Evolutionary conservation across 2,113 vertebrate species (phyloP).

Genomic region (Pagrus major): DNA sequence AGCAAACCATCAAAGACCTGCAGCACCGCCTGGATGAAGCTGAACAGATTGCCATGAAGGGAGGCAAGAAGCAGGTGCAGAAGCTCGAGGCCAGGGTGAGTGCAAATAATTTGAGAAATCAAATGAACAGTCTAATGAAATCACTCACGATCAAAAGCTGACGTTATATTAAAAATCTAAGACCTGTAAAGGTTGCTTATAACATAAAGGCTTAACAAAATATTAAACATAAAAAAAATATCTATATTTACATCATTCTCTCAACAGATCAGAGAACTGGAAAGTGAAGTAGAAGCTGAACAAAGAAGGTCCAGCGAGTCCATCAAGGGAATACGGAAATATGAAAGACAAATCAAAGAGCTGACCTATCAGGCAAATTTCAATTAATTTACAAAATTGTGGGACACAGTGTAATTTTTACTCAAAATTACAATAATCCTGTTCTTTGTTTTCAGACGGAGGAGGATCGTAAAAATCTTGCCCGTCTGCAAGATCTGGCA

Average conservation of each 20-base stretch:
- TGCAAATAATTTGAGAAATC: not conserved
- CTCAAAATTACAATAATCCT: not conserved
- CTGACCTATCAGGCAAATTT: slow-evolving; percentile 73
- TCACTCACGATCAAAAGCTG: not conserved
- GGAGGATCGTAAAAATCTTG: slow-evolving; percentile 87
- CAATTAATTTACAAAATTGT: not conserved
- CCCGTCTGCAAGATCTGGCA: slow-evolving; percentile 88
- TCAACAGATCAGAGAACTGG: slow-evolving; percentile 74
- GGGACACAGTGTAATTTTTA: fast-evolving
- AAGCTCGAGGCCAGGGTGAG: slow-evolving; percentile 84
- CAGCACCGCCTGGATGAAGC: slow-evolving; percentile 86
- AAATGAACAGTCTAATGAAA: not conserved
- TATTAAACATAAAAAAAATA: not conserved
- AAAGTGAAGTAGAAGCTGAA: slow-evolving; percentile 73
- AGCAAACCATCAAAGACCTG: slow-evolving; percentile 83
- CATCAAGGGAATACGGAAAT: slow-evolving; percentile 74
- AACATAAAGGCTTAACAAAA: not conserved
- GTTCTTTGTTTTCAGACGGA: slow-evolving; percentile 72
- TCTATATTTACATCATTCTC: not conserved
- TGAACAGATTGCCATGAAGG: slow-evolving; percentile 87
- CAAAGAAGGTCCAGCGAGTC: slow-evolving; percentile 71
- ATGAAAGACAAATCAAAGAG: slow-evolving; percentile 78
- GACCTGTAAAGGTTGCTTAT: not conserved
- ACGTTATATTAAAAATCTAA: not conserved
- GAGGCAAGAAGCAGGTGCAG: slow-evolving; percentile 86